Base-by-base conservation (phyloP, 2,888 invertebrate genomes). In the Allolobophora icterica region DNA sequence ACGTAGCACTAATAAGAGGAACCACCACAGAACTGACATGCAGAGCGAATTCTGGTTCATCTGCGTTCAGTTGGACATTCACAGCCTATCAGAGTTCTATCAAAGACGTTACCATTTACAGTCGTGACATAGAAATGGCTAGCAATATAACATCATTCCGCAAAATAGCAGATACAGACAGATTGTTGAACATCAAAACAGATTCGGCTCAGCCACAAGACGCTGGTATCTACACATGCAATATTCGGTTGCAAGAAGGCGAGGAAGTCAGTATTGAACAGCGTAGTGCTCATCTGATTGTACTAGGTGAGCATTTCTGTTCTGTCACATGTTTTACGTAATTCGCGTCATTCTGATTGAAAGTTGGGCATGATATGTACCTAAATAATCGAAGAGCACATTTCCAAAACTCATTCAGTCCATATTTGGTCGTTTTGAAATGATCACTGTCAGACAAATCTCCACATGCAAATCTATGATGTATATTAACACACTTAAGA, bases 141-240 rank as follows among this genome's bases (percentile, higher is more conserved):
- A 71, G n/a, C 71, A 71, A 71, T n/a, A 0, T n/a, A n/a, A 71
- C 71, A 8, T 71, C 71, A 71, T 71, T 71, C n/a, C 13, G n/a
- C 30, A 71, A 71, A n/a, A n/a, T 30, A 71, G n/a, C 30, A n/a
- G 71, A 71, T 71, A n/a, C 30, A n/a, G 71, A 71, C 13, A n/a
- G 71, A 71, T 71, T n/a, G n/a, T 71, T 71, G 71, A 71, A 71
- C n/a, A 71, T 71, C 71, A 71, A 17, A 71, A 71, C 71, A 71
- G 71, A 71, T n/a, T 71, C 71, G 30, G n/a, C n/a, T 71, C 30
- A 71, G 13, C 71, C 71, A 71, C 71, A 71, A n/a, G 71, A 71
- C n/a, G 71, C 71, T 71, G 71, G 71, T 8, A 30, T 71, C n/a
- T 71, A 71, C 71, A 71, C 71, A n/a, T 71, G 71, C 71, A 71